A percentile compares a stretch with the other conserved stretches of the same genome.
Conservation (phyloP, 2,797 vertebrate genomes). For the Tapirus indicus region DNA sequence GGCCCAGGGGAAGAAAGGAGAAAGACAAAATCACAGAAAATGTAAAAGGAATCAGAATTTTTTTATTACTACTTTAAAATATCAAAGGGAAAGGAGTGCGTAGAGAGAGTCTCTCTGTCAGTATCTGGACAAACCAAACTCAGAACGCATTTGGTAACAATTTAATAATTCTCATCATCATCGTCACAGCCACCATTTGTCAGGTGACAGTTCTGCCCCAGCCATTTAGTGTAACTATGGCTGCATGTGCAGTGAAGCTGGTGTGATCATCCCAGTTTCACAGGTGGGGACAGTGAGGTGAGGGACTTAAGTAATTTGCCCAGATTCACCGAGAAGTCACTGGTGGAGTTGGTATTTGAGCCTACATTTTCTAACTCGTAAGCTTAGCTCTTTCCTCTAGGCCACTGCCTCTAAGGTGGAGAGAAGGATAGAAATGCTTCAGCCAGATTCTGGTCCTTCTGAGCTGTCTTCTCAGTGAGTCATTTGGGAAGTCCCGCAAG, state of each 20-base stretch:
- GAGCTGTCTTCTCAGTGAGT: background rate
- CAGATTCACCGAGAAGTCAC: background rate
- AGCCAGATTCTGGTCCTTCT: too few species aligned
- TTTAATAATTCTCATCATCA: background rate
- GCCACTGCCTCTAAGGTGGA: too few species aligned
- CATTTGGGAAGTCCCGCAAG: background rate
- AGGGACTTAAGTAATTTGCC: too few species aligned
- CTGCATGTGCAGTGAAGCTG: fast-evolving
- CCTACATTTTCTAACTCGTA: background rate
- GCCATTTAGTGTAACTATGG: fast-evolving
- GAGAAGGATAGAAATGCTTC: background rate
- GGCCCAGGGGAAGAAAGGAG: slow-evolving; percentile 69
- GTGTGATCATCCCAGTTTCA: too few species aligned
- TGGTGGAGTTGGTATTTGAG: background rate
- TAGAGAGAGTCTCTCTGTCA: background rate
- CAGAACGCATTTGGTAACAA: background rate
- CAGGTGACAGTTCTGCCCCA: background rate
- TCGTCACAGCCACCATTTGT: background rate
- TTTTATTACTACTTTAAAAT: background rate
- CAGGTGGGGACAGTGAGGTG: background rate
- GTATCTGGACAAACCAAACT: background rate
- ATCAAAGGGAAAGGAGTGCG: background rate
- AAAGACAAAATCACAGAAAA: slow-evolving; percentile 21
- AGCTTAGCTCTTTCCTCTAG: background rate
- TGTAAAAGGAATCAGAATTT: background rate